Evolutionary conservation across 2,113 vertebrate species (phyloP).

Genomic region (Athene cunicularia): DNA sequence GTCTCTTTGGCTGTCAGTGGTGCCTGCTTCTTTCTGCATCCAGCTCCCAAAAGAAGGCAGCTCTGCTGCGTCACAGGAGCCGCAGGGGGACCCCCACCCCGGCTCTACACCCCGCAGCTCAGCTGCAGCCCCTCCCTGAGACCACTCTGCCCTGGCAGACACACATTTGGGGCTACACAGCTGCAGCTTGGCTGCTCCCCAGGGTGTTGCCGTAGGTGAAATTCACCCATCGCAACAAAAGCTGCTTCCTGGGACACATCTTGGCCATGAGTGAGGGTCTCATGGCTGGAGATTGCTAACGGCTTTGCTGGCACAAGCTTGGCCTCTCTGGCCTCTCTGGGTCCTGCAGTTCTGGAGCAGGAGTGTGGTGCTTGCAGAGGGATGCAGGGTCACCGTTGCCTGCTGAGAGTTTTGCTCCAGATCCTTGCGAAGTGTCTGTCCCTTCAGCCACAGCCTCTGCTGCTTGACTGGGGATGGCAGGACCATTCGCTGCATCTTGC

Average conservation of each 20-base stretch:
- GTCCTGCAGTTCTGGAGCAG: not conserved
- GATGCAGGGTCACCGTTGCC: not conserved
- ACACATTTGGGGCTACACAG: rapidly evolving
- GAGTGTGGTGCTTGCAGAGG: rapidly evolving
- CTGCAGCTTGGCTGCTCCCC: not conserved
- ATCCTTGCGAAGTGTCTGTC: not conserved
- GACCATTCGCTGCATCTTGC: not conserved
- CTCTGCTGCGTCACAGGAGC: not conserved
- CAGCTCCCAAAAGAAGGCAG: not conserved
- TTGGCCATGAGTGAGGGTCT: rapidly evolving
- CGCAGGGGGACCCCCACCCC: no score
- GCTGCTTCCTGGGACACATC: not conserved
- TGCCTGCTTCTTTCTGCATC: not conserved
- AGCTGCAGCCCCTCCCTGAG: not conserved
- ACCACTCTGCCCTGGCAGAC: not conserved
- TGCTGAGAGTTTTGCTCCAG: not conserved
- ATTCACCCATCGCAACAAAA: rapidly evolving
- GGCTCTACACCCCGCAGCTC: not conserved
- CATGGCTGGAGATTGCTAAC: not conserved
- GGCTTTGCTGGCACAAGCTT: not conserved
- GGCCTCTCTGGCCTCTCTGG: rapidly evolving
- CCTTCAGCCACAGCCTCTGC: not conserved
- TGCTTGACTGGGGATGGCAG: not conserved
- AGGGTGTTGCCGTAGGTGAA: rapidly evolving
- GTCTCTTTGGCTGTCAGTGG: not conserved